Evolutionary conservation across 2,888 invertebrate species (phyloP).

Genomic region (Xestia xanthographa): DNA sequence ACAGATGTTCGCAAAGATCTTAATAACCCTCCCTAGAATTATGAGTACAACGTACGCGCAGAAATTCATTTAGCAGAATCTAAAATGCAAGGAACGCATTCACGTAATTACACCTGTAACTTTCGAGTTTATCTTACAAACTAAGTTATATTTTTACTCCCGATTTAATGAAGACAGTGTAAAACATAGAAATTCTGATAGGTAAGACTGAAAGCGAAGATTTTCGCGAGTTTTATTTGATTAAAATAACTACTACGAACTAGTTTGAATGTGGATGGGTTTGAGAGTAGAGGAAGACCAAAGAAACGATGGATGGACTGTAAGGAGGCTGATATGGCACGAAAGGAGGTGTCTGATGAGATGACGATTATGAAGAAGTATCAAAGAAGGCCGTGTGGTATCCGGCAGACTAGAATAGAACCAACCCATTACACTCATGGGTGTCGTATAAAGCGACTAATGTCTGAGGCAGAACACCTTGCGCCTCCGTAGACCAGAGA

Average conservation of each 20-base stretch:
- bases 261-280: too few relatives aligned
- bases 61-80: slow-evolving; percentile 34
- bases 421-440: too few relatives aligned
- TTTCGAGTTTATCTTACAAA: slow-evolving; percentile 2
- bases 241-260: not conserved
- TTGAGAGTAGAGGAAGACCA: too few relatives aligned
- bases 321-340: too few relatives aligned
- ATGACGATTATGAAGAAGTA: too few relatives aligned
- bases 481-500: too few relatives aligned
- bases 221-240: not conserved
- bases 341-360: too few relatives aligned
- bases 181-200: not conserved
- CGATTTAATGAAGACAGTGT: not conserved
- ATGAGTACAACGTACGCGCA: slow-evolving; percentile 25
- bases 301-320: too few relatives aligned
- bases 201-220: not conserved
- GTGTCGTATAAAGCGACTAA: too few relatives aligned
- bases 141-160: not conserved
- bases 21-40: slow-evolving; percentile 34
- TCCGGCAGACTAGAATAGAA: too few relatives aligned
- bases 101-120: not conserved
- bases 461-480: too few relatives aligned
- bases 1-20: slow-evolving; percentile 45
- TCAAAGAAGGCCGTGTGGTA: too few relatives aligned
- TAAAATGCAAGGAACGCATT: slow-evolving; percentile 30